These are phyloP conservation scores for Leucoraja ocellata DNA, from an alignment of 2,797 vertebrate genomes.

Conservation along the genomic window DNA sequence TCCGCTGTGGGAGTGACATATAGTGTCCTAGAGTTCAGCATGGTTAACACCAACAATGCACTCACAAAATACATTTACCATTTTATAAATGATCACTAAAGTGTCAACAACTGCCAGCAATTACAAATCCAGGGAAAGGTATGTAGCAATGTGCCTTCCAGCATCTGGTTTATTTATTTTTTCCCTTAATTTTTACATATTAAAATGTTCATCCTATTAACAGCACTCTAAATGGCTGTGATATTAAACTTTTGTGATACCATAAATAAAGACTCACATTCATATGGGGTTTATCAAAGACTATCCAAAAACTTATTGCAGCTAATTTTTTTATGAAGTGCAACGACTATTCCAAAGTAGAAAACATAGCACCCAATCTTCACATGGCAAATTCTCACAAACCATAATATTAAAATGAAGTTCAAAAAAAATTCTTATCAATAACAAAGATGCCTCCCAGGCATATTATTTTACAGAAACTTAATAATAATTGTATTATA, in stretches of 20 bases:
- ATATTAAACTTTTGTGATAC: neutral
- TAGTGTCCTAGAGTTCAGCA: neutral
- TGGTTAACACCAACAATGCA: neutral
- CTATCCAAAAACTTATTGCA: no score
- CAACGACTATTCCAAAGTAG: no score
- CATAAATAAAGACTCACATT: neutral
- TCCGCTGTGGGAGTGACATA: no score
- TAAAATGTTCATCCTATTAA: neutral
- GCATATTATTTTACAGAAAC: neutral
- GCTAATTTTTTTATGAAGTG: no score
- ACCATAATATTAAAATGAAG: no score
- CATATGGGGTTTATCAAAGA: no score
- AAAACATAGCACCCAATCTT: no score
- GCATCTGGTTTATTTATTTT: neutral
- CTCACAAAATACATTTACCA: neutral
- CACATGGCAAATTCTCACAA: no score
- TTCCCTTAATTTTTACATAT: neutral
- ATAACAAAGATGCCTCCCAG: neutral
- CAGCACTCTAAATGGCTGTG: neutral
- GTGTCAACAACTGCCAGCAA: neutral
- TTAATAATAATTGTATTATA: neutral
- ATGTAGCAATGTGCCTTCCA: neutral
- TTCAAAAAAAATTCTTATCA: no score
- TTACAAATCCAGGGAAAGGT: neutral
- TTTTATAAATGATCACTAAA: neutral